Evolutionary conservation across 2,797 vertebrate species (phyloP), one percentile per base, ranked within the genome.

Genomic region (Ptychobarbus kaznakovi): DNA sequence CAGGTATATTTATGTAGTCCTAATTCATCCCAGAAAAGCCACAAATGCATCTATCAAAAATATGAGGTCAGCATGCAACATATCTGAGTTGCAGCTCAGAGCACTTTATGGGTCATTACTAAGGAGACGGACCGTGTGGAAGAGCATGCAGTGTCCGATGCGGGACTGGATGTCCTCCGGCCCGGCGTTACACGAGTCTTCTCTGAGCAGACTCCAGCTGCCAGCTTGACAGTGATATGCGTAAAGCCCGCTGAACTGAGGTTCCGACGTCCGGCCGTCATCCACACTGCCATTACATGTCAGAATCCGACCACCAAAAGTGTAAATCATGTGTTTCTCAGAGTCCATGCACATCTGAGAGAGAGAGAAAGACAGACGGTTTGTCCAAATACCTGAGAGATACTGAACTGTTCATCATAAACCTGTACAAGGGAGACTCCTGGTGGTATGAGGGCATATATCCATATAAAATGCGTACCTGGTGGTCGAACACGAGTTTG

Each of bases 241-340:
- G 86, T 98, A 99, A 83, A 99, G 93, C 0, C 98, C 98, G 46
- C 98, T 99, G 94, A 99, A 99, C 92, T 99, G 98, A 0, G 98
- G 97, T 88, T 99, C 98, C 0, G 97, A 97, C 44, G 97, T 96
- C 88, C 98, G 96, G 81, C 97, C 97, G 92, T 99, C 98, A 1
- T 99, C 98, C 83, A 99, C 96, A 0, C 96, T 99, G 89, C 98
- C 98, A 1, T 98, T 99, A 85, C 98, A 99, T 0, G 98, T 99
- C 92, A 99, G 94, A 90, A 99, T 99, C 20, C 98, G 95, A 4
- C 98, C 98, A 0, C 98, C 98, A 8, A 99, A 99, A 0, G 98
- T 99, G 92, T 99, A 99, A 91, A 99, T 99, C 98, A 99, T 99
- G 91, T 99, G 98, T 89, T 99, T 99, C 91, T 99, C 98, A 0